A percentile compares a stretch with the other conserved stretches of the same genome.
Conservation (phyloP, 2,113 vertebrate species). For the Strigops habroptila region DNA sequence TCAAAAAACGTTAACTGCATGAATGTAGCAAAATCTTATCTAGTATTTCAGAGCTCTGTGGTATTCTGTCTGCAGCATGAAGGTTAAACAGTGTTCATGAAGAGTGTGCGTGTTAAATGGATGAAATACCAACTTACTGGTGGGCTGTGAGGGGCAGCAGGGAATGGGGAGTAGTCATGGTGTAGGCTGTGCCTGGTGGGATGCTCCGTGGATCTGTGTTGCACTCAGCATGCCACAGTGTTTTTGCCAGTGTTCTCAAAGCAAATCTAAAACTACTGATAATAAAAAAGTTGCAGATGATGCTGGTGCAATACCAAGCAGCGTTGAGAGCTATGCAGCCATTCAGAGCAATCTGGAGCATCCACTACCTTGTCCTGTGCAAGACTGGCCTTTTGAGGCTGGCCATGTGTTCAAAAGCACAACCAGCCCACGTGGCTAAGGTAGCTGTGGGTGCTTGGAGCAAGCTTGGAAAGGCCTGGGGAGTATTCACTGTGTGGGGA, state of each 20-base stretch:
- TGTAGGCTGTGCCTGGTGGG: neutral
- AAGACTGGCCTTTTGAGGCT: neutral
- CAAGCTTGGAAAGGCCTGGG: neutral
- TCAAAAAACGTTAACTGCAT: neutral
- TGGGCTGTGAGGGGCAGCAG: fast-evolving
- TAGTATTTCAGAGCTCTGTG: neutral
- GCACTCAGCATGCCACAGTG: fast-evolving
- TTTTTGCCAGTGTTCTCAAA: neutral
- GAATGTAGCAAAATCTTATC: neutral
- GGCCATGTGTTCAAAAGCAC: fast-evolving
- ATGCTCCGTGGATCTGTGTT: neutral
- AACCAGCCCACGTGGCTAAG: neutral
- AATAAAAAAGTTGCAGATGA: neutral
- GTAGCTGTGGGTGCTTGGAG: neutral
- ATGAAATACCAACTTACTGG: fast-evolving
- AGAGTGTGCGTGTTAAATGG: neutral
- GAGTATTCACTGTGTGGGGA: fast-evolving
- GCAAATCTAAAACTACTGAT: neutral
- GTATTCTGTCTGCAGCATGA: neutral
- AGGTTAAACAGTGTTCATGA: neutral
- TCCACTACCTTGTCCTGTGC: neutral
- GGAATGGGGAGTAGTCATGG: fast-evolving
- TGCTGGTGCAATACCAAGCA: neutral
- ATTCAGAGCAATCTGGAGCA: neutral
- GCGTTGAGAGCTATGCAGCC: neutral